These are phyloP conservation scores for Ctenomys sociabilis DNA, from an alignment of 2,113 vertebrate genomes.

Conservation along the genomic window DNA sequence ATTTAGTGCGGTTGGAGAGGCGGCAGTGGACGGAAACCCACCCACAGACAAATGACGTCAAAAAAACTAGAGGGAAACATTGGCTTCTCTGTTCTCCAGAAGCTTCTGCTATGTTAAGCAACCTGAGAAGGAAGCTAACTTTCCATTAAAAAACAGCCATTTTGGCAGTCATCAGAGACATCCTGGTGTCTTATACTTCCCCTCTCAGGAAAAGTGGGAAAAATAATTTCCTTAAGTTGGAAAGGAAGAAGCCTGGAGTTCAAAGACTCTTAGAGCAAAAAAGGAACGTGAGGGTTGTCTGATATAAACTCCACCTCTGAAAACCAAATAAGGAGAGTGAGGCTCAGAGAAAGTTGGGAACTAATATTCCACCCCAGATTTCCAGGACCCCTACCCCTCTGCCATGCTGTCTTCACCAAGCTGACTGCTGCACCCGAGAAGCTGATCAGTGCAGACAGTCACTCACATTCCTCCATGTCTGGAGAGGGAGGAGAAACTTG, in stretches of 20 bases:
- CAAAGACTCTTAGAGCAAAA: conserved; percentile 51
- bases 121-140: conserved; percentile 77
- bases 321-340: conserved; percentile 29
- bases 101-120: conserved; percentile 76
- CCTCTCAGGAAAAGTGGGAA: conserved; percentile 71
- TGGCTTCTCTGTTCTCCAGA: conserved; percentile 78
- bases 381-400: neutral
- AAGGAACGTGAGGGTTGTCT: neutral
- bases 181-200: conserved; percentile 74
- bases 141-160: conserved; percentile 75
- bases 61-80: conserved; percentile 72
- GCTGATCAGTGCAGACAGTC: neutral
- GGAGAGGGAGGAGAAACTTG: neutral
- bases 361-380: neutral
- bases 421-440: neutral
- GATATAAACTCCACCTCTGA: neutral
- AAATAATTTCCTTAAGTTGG: conserved; percentile 73
- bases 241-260: conserved; percentile 68
- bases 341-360: neutral
- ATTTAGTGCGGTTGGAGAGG: conserved; percentile 70
- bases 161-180: conserved; percentile 73
- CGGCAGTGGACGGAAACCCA: conserved; percentile 64
- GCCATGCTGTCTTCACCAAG: neutral
- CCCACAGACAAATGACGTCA: conserved; percentile 81
- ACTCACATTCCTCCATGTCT: neutral